Conservation (phyloP, 2,113 vertebrate species). For the Pelvicachromis taeniatus region DNA sequence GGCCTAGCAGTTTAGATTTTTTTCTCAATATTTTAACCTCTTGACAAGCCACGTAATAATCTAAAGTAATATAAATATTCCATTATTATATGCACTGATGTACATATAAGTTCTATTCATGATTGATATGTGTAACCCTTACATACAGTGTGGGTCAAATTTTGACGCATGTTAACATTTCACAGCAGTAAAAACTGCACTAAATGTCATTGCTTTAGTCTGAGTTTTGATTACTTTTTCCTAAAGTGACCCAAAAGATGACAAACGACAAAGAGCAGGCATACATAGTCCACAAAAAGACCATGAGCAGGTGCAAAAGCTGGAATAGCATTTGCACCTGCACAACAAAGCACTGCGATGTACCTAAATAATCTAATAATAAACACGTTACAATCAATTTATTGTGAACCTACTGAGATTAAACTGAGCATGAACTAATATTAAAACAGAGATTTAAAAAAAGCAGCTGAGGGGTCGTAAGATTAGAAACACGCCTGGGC, state of each 20-base stretch:
- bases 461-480: background rate
- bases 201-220: background rate
- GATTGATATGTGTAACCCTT: background rate
- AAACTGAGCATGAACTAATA: background rate
- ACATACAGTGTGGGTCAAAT: background rate
- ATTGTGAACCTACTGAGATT: background rate
- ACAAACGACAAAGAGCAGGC: background rate
- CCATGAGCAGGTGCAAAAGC: background rate
- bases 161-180: background rate
- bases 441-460: background rate
- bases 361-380: background rate
- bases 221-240: no score
- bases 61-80: background rate
- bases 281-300: background rate
- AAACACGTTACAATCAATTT: background rate
- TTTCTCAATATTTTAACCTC: background rate
- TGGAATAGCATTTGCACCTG: background rate
- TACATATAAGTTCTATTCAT: background rate
- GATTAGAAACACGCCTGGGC: background rate
- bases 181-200: background rate
- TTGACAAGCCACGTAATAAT: background rate
- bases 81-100: background rate
- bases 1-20: background rate
- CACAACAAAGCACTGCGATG: accelerated
- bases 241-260: background rate